Evolutionary conservation across 2,797 vertebrate genomes (phyloP), one percentile per base, ranked within the genome.

Genomic region (Taeniopygia guttata): DNA sequence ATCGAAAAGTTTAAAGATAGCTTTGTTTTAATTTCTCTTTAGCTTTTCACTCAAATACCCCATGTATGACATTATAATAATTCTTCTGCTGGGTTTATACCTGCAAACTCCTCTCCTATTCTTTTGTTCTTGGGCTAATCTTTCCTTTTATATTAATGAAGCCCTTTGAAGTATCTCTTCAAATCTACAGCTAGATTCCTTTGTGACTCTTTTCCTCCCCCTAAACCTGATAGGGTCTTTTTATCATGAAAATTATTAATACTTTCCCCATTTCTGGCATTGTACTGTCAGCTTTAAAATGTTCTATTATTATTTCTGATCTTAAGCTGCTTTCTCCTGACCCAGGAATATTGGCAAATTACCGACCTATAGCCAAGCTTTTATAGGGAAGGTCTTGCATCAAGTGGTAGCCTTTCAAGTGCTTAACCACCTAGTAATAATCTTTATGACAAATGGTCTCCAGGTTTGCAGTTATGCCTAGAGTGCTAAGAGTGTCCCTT

Each of bases 381-480:
- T 97, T 97, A 97, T 95, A 96, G 92, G 94, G 94, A 96, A 97
- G 97, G 97, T 97, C 97, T 97, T 96, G 96, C 97, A 96, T 97
- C 96, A 95, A 97, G 96, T 95, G 94, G 96, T 95, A 96, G 96
- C 90, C 95, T 98, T 97, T 97, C 96, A 97, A 97, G 96, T 87
- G 91, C 97, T 97, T 97, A 97, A 96, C 96, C 93, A 91, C 82
- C 74, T 91, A 96, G 94, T 93, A 95, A 97, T 97, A 97, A 97
- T 96, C 95, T 96, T 95, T 72, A 96, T 96, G 96, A 98, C 96
- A 94, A 97, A 97, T 18, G 85, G 95, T 85, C 93, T 90, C 92
- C 95, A 93, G 92, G 93, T 97, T 97, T 97, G 88, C 94, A 96
- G 96, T 96, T 97, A 92, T 46, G 46, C 84, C 87, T 90, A 76